These are phyloP conservation scores for Desmodus rotundus DNA, from an alignment of 2,113 vertebrate genomes.

Conservation along the genomic window DNA sequence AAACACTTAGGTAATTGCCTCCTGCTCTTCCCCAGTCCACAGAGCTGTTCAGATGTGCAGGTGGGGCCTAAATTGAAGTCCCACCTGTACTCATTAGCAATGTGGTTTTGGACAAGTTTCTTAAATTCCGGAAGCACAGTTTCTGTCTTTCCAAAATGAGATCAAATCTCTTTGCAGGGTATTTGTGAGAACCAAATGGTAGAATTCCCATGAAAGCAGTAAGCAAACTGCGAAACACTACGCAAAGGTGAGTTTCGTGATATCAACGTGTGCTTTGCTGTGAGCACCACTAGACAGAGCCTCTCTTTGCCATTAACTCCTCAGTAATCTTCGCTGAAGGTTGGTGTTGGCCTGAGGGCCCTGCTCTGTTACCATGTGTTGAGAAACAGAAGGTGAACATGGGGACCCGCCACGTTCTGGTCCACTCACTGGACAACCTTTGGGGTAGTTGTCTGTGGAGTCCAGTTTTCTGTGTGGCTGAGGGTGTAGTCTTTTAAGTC, in stretches of 20 bases:
- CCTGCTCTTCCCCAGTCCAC: not conserved
- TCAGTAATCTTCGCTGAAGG: not conserved
- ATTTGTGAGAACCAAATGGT: not conserved
- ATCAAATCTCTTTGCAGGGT: not conserved
- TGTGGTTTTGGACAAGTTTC: not conserved
- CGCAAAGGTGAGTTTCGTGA: not conserved
- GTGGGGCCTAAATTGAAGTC: not conserved
- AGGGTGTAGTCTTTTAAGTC: not conserved
- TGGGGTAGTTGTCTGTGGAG: not conserved
- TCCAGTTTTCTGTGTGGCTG: not conserved
- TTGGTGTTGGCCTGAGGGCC: not conserved
- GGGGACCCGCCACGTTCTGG: not conserved
- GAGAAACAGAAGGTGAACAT: not conserved
- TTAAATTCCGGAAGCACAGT: not conserved
- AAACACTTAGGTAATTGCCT: not conserved
- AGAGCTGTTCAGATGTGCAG: not conserved
- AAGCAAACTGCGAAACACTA: not conserved
- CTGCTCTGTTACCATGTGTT: not conserved
- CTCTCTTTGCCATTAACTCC: not conserved
- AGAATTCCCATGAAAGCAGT: not conserved
- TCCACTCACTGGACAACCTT: not conserved
- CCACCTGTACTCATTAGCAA: not conserved
- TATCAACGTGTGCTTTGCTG: not conserved
- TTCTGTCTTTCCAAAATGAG: not conserved
- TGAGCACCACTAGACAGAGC: rapidly evolving